A percentile compares a stretch with the other conserved stretches of the same genome.
Evolutionary conservation across 2,113 vertebrate species (phyloP).

Genomic region (Leucoraja erinaceus): DNA sequence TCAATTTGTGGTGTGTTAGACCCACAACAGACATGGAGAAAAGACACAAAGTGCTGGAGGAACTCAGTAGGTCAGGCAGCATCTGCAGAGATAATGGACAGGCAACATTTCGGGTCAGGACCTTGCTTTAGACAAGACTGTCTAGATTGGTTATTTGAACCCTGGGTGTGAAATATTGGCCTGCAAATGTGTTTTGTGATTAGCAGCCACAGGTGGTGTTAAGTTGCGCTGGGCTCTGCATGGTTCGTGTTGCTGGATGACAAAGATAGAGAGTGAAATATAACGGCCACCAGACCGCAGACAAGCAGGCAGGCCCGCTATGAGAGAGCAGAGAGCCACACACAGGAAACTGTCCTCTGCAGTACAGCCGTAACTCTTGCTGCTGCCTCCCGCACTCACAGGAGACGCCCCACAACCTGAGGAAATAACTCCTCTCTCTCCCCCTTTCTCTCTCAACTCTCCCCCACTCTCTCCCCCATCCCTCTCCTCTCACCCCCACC

Average conservation of each 20-base stretch:
- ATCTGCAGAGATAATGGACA: no score
- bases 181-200: background rate
- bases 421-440: background rate
- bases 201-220: background rate
- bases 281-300: constrained; percentile 16
- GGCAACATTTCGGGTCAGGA: no score
- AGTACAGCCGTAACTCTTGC: background rate
- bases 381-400: background rate
- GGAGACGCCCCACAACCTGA: background rate
- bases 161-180: background rate
- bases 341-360: background rate
- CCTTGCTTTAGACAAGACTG: no score
- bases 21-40: no score
- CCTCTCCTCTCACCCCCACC: no score
- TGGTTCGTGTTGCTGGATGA: constrained; percentile 16
- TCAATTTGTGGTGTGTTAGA: no score
- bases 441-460: no score
- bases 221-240: background rate
- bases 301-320: background rate
- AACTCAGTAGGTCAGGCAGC: no score
- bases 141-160: background rate
- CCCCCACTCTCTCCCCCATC: background rate
- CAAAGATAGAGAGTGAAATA: constrained; percentile 34
- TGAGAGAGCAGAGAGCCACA: background rate
- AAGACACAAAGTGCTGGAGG: no score